Evolutionary conservation across 2,888 invertebrate genomes (phyloP).

Genomic region (Plutella xylostella): DNA sequence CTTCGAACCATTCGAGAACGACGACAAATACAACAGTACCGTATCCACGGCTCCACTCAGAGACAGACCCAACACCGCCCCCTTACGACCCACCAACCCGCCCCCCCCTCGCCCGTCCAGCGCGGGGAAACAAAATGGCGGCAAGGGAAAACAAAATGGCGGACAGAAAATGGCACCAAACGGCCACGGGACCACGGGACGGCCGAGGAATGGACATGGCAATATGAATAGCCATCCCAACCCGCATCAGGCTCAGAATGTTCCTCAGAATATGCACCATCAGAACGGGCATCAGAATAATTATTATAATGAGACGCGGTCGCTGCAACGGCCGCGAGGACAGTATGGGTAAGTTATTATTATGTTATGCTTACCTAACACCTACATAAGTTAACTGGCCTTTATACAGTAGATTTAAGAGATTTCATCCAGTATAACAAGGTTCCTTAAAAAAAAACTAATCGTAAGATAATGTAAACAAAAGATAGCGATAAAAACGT

Average conservation of each 20-base stretch:
- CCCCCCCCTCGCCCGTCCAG: conserved; percentile 27
- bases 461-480: background rate
- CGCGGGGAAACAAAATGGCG: conserved; percentile 11
- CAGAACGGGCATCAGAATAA: conserved; percentile 27
- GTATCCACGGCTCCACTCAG: conserved; percentile 32
- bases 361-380: background rate
- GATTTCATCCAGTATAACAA: background rate
- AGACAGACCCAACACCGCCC: conserved; percentile 16
- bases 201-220: conserved; percentile 1
- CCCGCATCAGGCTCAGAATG: background rate
- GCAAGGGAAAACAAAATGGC: conserved; percentile 12
- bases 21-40: conserved; percentile 72
- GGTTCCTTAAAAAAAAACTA: background rate
- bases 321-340: conserved; percentile 68
- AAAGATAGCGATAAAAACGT: background rate
- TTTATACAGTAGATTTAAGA: background rate
- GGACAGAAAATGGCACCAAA: background rate
- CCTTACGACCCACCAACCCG: conserved; percentile 31
- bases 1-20: conserved; percentile 88
- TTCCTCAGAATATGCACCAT: too few species aligned
- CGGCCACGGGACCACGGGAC: background rate
- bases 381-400: background rate
- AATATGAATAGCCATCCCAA: background rate
- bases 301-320: conserved; percentile 71
- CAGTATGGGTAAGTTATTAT: conserved; percentile 42